These are phyloP conservation scores for Poeciliopsis turneri DNA, from an alignment of 2,797 vertebrate species.

Conservation along the genomic window DNA sequence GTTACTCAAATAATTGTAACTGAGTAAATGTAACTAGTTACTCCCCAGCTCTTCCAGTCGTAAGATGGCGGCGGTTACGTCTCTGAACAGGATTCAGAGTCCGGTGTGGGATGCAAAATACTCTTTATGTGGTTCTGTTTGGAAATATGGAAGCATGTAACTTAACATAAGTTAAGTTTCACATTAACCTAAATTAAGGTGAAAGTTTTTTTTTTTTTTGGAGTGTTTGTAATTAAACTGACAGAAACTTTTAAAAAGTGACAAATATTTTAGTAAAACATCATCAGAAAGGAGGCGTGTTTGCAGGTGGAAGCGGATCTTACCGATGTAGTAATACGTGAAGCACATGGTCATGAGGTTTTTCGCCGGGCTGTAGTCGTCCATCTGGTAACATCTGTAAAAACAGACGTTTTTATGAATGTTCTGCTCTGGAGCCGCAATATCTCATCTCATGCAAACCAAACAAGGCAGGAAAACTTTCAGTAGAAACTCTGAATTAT, in stretches of 20 bases:
- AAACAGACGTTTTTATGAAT: slow-evolving; percentile 14
- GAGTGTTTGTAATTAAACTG: not conserved
- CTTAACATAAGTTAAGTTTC: too few relatives aligned
- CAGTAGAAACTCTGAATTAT: not conserved
- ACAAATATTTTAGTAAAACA: not conserved
- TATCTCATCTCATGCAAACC: not conserved
- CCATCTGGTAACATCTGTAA: slow-evolving; percentile 95
- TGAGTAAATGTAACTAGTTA: too few relatives aligned
- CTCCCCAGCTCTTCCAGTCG: too few relatives aligned
- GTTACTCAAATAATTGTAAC: too few relatives aligned
- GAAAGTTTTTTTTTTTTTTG: not conserved
- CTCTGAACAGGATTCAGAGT: too few relatives aligned
- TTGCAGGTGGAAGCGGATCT: slow-evolving; percentile 46
- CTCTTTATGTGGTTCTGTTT: too few relatives aligned
- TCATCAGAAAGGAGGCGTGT: not conserved
- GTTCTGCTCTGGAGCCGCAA: not conserved
- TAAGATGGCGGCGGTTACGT: too few relatives aligned
- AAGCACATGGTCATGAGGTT: slow-evolving; percentile 99
- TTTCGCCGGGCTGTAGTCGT: slow-evolving; percentile 96
- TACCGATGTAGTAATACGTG: slow-evolving; percentile 94
- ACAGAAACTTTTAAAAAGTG: not conserved
- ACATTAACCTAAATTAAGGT: too few relatives aligned
- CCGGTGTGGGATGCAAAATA: too few relatives aligned
- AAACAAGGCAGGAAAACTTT: not conserved
- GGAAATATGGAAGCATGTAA: too few relatives aligned